Percentiles rank a stretch among this genome's conserved stretches.
Evolutionary conservation across 2,113 vertebrate genomes (phyloP).

Genomic region (Alethe castanea): DNA sequence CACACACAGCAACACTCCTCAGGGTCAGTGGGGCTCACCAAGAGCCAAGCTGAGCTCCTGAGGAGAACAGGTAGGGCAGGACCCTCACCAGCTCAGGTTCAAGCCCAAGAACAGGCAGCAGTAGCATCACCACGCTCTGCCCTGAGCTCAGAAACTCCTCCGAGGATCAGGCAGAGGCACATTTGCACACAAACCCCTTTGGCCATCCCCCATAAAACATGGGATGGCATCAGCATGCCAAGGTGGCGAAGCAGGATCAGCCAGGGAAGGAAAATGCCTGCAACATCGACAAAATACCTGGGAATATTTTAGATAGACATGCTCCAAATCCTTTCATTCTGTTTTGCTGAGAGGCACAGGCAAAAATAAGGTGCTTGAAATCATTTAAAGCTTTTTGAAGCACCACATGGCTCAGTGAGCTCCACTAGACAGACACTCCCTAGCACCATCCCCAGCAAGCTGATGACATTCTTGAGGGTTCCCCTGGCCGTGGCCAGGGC

Average conservation of each 20-base stretch:
- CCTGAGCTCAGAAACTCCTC: neutral
- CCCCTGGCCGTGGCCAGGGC: neutral
- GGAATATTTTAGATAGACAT: neutral
- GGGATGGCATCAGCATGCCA: accelerated
- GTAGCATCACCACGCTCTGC: neutral
- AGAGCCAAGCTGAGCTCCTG: neutral
- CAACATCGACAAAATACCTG: neutral
- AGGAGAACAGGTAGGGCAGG: neutral
- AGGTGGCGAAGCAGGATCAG: neutral
- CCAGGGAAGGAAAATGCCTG: neutral
- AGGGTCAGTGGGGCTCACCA: neutral
- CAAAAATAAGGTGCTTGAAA: neutral
- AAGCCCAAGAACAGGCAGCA: neutral
- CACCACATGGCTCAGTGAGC: neutral
- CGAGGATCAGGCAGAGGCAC: neutral
- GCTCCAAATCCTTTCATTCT: neutral
- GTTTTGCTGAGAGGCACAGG: neutral
- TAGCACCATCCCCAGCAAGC: neutral
- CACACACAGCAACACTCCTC: neutral
- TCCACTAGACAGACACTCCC: neutral
- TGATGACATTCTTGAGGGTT: neutral
- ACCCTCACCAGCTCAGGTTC: neutral
- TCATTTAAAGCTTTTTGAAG: neutral
- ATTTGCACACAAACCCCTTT: neutral
- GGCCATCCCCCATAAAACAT: neutral